Conservation (phyloP, 2,888 invertebrate genomes). For the Ptychoptera contaminata region DNA sequence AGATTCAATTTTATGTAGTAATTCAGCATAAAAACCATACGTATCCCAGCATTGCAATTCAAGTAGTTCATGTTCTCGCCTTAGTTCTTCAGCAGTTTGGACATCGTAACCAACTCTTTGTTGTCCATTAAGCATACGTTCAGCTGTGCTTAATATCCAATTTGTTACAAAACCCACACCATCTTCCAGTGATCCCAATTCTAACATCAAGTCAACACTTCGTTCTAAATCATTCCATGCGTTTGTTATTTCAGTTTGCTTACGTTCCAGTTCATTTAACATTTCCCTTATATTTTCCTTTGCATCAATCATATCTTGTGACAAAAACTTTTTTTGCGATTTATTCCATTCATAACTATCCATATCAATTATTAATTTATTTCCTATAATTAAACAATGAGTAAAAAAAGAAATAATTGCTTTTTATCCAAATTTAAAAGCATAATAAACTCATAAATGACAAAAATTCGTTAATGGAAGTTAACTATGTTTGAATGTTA, state of each 20-base stretch:
- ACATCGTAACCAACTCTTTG: constrained; percentile 58
- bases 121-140: constrained; percentile 52
- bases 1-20: constrained; percentile 53
- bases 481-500: too few species aligned
- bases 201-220: constrained; percentile 41
- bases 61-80: constrained; percentile 56
- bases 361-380: constrained; percentile 5
- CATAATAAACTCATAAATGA: too few species aligned
- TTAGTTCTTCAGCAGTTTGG: constrained; percentile 51
- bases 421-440: too few species aligned
- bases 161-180: constrained; percentile 55
- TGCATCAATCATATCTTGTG: constrained; percentile 46
- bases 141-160: constrained; percentile 64
- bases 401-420: not conserved
- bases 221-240: constrained; percentile 44
- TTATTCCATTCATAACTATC: constrained; percentile 12
- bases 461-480: too few species aligned
- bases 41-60: constrained; percentile 65
- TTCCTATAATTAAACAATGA: not conserved
- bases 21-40: constrained; percentile 61
- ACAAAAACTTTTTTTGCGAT: constrained; percentile 12
- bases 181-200: constrained; percentile 41
- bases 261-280: constrained; percentile 39
- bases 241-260: constrained; percentile 41
- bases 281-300: constrained; percentile 39